A percentile compares a stretch with the other conserved stretches of the same genome.
phyloP scores from a whole-genome alignment of 2,888 invertebrate genomes.

The Eucriotettix oculatus region DNA sequence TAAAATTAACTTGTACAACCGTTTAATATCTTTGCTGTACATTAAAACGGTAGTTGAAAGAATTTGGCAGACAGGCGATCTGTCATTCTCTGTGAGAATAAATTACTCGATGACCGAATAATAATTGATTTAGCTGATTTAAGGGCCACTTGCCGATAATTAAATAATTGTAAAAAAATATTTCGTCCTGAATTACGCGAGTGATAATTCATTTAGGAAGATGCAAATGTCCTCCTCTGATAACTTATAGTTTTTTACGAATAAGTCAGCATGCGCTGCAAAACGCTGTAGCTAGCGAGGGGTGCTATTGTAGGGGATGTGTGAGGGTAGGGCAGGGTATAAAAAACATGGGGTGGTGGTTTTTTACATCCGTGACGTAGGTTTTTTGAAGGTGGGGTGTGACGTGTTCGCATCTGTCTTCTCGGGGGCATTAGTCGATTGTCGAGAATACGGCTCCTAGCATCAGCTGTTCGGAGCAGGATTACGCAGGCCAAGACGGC shows the following conservation, averaged over 20 bases:
- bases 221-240: neutral
- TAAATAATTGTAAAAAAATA: too few species aligned
- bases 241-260: neutral
- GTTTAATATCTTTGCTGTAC: too few species aligned
- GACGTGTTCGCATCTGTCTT: neutral
- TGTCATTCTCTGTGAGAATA: too few species aligned
- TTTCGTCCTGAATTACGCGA: too few species aligned
- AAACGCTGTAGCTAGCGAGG: neutral
- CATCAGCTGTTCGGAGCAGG: neutral
- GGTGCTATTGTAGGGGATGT: neutral
- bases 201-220: too few species aligned
- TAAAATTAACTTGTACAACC: too few species aligned
- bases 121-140: too few species aligned
- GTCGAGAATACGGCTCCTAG: neutral
- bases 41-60: too few species aligned
- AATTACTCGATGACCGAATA: too few species aligned
- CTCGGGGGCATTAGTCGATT: neutral
- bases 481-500: too few species aligned
- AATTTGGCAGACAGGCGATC: too few species aligned
- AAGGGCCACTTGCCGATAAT: too few species aligned
- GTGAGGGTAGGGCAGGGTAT: constrained; percentile 7
- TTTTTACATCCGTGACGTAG: constrained; percentile 5
- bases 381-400: constrained; percentile 1
- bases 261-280: neutral
- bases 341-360: constrained; percentile 7